Base-by-base conservation (phyloP, 2,113 vertebrate species). In the Arvicanthis niloticus region DNA sequence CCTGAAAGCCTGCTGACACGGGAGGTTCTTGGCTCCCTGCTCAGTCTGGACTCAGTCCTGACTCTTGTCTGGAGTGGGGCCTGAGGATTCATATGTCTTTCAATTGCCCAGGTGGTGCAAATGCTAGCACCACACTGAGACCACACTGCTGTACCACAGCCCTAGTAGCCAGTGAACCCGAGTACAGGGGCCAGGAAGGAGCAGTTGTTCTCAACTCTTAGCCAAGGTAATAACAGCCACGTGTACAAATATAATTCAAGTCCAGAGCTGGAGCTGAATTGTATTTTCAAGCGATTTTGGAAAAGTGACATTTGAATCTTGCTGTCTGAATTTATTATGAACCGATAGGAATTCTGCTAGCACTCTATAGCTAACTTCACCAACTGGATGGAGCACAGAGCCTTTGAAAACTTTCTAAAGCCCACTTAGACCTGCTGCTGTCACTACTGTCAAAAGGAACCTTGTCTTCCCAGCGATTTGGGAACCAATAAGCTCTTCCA, bases 201-300 rank as follows among this genome's bases (percentile, higher is more conserved):
- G 3, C 80, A 76, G 75, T 21, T 3, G 51, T 67, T 81, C 77
- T 89, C 40, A 75, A 80, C 34, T 40, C 56, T 73, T 76, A 62
- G 40, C 8, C 62, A 72, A 34, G 48, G 85, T 29, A 29, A 6
- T 5, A 21, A 90, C 0, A 2, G 72, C 53, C 88, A 78, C 58
- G 26, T 34, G 84, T 51, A 12, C n/a, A 37, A 53, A 19, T n/a
- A 58, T 13, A 37, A 88, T 42, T 84, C 45, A 78, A 17, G 92
- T 91, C 42, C 76, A 86, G 84, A 95, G 70, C 85, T 73, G 56
- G 8, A 48, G 42, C 17, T 85, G 4, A 93, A 60, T 87, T 90
- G 3, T 3, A 26, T 65, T 65, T 94, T 88, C 42, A 96, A 85
- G 78, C 26, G 96, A 95, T 45, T 26, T 94, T 92, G 89, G 76